Conservation (phyloP, 2,888 invertebrate species). For the Falcaria lacertinaria region DNA sequence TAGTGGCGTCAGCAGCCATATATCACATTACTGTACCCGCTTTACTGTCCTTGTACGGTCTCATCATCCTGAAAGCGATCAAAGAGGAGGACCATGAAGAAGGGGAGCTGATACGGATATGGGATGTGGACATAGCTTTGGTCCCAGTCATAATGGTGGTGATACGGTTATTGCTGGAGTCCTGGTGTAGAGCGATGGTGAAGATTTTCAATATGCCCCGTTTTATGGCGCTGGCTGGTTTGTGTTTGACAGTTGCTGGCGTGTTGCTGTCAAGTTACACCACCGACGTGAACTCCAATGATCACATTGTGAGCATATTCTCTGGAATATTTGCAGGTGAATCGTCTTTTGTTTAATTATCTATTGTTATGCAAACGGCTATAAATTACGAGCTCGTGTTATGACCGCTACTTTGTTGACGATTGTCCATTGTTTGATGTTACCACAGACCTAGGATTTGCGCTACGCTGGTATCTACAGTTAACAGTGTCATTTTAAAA, state of each 20-base stretch:
- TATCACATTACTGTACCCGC: constrained; percentile 82
- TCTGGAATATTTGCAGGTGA: constrained; percentile 76
- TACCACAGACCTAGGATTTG: no score
- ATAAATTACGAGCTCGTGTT: not conserved
- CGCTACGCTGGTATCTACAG: no score
- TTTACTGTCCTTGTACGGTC: constrained; percentile 74
- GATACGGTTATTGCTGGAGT: constrained; percentile 79
- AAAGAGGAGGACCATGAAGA: constrained; percentile 68
- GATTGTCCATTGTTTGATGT: not conserved
- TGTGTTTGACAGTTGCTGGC: constrained; percentile 80
- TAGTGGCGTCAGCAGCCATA: constrained; percentile 78
- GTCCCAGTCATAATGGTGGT: constrained; percentile 81
- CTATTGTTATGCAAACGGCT: constrained; percentile 7
- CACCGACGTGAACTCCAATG: constrained; percentile 62
- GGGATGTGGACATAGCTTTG: constrained; percentile 80
- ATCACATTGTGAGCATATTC: constrained; percentile 69
- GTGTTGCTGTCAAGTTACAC: constrained; percentile 74
- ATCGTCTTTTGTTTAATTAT: constrained; percentile 10
- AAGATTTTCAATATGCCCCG: constrained; percentile 79
- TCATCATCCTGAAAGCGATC: constrained; percentile 74
- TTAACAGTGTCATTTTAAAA: no score
- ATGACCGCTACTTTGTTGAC: not conserved
- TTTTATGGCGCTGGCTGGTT: constrained; percentile 77
- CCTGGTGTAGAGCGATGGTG: constrained; percentile 79
- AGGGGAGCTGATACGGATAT: constrained; percentile 62